Conservation (phyloP, 2,888 invertebrate species). For the Gisinianus flammeolus region DNA sequence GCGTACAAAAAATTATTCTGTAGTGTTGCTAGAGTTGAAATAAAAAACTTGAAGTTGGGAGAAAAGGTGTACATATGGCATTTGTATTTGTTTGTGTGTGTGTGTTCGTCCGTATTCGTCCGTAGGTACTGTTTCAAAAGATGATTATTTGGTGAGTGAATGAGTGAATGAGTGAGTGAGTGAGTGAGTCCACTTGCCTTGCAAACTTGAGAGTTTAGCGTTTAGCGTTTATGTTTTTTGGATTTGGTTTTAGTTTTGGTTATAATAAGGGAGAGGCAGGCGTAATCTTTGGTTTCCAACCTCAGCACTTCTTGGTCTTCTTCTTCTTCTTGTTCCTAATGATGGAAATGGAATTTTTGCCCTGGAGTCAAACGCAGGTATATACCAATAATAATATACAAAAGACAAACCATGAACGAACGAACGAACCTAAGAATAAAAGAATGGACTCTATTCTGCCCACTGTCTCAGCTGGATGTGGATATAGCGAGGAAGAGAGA, state of each 20-base stretch:
- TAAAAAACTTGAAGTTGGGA: no score
- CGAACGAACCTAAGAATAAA: background rate
- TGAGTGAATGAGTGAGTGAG: no score
- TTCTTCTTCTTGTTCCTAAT: constrained; percentile 43
- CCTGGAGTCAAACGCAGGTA: constrained; percentile 47
- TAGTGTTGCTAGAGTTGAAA: no score
- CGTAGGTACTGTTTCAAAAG: no score
- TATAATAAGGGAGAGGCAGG: constrained; percentile 11
- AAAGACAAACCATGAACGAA: constrained; percentile 15
- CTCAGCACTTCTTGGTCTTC: constrained; percentile 15
- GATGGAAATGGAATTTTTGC: constrained; percentile 54
- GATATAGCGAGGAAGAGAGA: background rate
- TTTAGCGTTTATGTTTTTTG: no score
- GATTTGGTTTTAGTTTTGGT: background rate
- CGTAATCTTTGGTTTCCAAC: background rate
- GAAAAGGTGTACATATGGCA: no score
- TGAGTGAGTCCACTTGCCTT: no score
- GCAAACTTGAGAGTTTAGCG: no score
- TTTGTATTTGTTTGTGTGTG: no score
- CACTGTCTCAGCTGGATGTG: background rate
- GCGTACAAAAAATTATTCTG: no score
- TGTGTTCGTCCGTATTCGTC: no score
- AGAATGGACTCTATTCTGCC: constrained; percentile 11
- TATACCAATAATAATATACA: constrained; percentile 1
- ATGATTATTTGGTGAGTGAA: no score